Evolutionary conservation across 2,888 invertebrate genomes (phyloP), one percentile per base, ranked within the genome.

Genomic region (Slavum lentiscoides): DNA sequence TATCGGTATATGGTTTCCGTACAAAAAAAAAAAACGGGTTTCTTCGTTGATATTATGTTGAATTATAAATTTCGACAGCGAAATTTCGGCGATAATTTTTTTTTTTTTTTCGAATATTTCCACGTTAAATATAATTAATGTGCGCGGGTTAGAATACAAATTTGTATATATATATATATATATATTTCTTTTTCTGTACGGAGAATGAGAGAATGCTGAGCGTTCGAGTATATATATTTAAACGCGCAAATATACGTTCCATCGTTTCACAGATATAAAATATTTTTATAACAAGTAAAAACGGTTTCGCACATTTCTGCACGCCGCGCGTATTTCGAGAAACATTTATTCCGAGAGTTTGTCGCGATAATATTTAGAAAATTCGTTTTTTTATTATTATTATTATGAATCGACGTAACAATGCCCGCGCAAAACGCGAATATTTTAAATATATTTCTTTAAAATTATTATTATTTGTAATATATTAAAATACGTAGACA

Each of bases 341-440:
- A 64, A 74, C 64, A 37, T 74, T 75, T 75, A 23, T 43, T 21
- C 66, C 13, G 66, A 39, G 58, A 39, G 23, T 75, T 75, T 66
- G 9, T 70, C 39, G 39, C 39, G 67, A 67, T 67, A 67, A 75
- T 30, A 30, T 67, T 75, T 15, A 23, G 58, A 67, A 58, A 58
- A 67, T 58, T 66, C 13, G 43, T 75, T 75, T 70, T 58, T 30
- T 30, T 30, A 2, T 30, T 30, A 2, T 66, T 43, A 23, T 59
- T 67, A 39, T 30, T 30, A 30, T 4, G 30, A 67, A 43, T 4
- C 19, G n/a, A 67, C 23, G 30, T 43, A 19, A 61, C 59, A n/a
- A 43, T 59, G 43, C 23, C 58, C 21, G 58, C 67, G 23, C 11
- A 67, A 23, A n/a, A 59, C 19, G 43, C 23, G 11, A 23, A 43